Percentiles rank a stretch among this genome's conserved stretches.
phyloP scores from a whole-genome alignment of 2,888 invertebrate species.

The Dryobotodes eremita region DNA sequence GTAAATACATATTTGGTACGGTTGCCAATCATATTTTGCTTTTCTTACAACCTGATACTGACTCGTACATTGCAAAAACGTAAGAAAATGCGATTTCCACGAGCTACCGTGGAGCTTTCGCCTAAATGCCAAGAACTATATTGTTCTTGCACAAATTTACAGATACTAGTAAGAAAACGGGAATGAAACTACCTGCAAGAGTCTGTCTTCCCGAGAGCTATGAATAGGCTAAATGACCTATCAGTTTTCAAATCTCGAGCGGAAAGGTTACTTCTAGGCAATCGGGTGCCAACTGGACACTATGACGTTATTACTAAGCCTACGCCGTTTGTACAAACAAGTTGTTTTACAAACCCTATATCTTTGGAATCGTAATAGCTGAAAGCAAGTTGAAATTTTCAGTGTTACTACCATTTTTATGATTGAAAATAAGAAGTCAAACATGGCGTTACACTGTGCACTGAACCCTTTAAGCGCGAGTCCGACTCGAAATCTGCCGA shows the following conservation, averaged over 20 bases:
- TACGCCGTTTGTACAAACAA: too few relatives aligned
- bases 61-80: not conserved
- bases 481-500: not conserved
- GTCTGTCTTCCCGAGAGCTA: not conserved
- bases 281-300: not conserved
- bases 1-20: not conserved
- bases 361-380: not conserved
- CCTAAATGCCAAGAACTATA: not conserved
- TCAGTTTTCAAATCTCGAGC: not conserved
- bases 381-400: not conserved
- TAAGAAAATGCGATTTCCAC: not conserved
- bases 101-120: too few relatives aligned
- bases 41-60: not conserved
- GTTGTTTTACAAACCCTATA: not conserved
- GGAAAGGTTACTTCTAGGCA: not conserved
- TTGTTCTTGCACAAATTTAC: not conserved
- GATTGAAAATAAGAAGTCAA: not conserved
- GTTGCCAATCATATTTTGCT: not conserved
- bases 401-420: not conserved
- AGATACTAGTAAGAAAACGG: not conserved
- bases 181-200: not conserved
- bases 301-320: not conserved
- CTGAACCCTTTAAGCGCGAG: not conserved
- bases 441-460: not conserved
- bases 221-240: not conserved